These are phyloP conservation scores for Brenthis hecate DNA, from an alignment of 2,888 invertebrate genomes.

Conservation along the genomic window DNA sequence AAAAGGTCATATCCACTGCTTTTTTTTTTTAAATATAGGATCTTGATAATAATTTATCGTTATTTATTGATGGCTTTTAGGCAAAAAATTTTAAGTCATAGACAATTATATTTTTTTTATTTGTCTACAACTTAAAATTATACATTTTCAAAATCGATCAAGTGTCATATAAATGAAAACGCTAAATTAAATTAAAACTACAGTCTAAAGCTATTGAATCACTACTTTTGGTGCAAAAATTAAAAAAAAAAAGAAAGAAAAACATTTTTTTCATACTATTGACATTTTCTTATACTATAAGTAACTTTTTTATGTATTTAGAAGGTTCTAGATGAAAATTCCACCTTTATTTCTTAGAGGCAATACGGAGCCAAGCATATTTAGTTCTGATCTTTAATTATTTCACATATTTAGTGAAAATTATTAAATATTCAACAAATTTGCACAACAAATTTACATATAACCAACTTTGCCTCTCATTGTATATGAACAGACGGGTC, in stretches of 20 bases:
- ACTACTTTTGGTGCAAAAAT: conserved; percentile 14
- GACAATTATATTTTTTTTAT: neutral
- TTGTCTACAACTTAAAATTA: neutral
- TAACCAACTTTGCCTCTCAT: neutral
- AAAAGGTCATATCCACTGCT: too few relatives aligned
- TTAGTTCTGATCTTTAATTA: too few relatives aligned
- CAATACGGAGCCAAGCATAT: too few relatives aligned
- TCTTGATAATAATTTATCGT: too few relatives aligned
- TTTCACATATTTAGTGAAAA: too few relatives aligned
- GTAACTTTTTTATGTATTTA: neutral
- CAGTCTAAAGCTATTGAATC: conserved; percentile 19
- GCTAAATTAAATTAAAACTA: conserved; percentile 22
- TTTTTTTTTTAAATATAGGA: too few relatives aligned
- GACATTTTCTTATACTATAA: conserved; percentile 17
- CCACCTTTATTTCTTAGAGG: too few relatives aligned
- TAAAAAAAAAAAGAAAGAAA: neutral
- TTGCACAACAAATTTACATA: conserved; percentile 6
- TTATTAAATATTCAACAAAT: neutral
- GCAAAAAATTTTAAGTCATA: too few relatives aligned
- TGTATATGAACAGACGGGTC: conserved; percentile 9
- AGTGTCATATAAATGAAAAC: conserved; percentile 15
- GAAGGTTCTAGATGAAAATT: too few relatives aligned
- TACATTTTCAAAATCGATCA: conserved; percentile 8
- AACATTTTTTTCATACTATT: conserved; percentile 15
- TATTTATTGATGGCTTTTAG: too few relatives aligned